Conservation (phyloP, 2,113 vertebrate species). For the Lathamus discolor region DNA sequence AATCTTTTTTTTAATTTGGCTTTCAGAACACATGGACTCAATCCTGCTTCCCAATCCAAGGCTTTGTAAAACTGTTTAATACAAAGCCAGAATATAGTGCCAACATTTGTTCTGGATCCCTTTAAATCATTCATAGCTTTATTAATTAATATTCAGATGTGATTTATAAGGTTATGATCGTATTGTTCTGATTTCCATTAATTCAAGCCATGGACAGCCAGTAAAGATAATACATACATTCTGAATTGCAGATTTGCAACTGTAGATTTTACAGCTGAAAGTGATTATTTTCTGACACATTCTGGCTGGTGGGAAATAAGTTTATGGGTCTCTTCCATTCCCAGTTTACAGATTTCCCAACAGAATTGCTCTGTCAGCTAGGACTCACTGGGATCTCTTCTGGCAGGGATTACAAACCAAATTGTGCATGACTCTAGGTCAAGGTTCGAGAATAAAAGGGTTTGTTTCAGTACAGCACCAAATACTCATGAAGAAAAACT, state of each 20-base stretch:
- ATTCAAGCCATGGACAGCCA: neutral
- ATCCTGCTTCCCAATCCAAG: neutral
- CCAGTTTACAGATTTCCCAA: neutral
- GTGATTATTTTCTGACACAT: conserved; percentile 26
- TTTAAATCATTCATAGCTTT: conserved; percentile 31
- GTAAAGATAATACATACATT: conserved; percentile 2
- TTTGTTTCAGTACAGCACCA: neutral
- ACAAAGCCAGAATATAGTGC: conserved; percentile 8
- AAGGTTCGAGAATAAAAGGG: neutral
- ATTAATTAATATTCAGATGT: conserved; percentile 7
- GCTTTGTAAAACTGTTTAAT: neutral
- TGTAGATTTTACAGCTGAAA: conserved; percentile 19
- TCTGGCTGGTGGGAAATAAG: neutral
- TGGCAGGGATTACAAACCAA: neutral
- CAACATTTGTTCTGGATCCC: neutral
- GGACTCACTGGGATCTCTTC: neutral
- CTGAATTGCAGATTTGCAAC: conserved; percentile 4
- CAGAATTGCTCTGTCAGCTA: neutral
- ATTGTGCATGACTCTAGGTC: neutral
- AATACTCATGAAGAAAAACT: neutral
- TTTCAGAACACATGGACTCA: conserved; percentile 21
- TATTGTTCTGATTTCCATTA: conserved; percentile 25
- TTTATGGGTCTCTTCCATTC: neutral
- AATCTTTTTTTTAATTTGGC: neutral
- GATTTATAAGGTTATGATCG: neutral